Percentiles rank a stretch among this genome's conserved stretches.
Evolutionary conservation across 2,888 invertebrate species (phyloP).

Genomic region (Allolobophora icterica): DNA sequence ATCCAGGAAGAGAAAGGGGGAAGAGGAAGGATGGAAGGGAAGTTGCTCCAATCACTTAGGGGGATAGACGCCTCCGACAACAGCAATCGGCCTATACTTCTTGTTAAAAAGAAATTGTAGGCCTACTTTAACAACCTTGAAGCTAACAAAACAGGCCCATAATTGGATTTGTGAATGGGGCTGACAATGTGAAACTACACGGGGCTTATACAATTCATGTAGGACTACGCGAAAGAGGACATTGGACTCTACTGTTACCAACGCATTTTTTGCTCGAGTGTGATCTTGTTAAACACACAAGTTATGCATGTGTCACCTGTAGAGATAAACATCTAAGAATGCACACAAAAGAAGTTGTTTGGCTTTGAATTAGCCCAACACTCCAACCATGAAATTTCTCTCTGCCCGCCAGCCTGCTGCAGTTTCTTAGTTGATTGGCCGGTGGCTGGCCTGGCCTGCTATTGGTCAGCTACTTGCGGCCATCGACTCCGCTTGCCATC

Average conservation of each 20-base stretch:
- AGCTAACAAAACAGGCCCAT: too few relatives aligned
- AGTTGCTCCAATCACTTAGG: too few relatives aligned
- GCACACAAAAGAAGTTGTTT: background rate
- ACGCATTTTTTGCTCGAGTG: background rate
- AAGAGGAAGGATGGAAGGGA: too few relatives aligned
- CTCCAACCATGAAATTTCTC: background rate
- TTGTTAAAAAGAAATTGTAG: too few relatives aligned
- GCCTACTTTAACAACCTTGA: too few relatives aligned
- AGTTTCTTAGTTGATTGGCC: slow-evolving; percentile 8
- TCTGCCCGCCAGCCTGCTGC: background rate
- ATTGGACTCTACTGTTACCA: background rate
- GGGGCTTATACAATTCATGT: too few relatives aligned
- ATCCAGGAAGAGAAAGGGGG: too few relatives aligned
- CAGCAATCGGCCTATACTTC: too few relatives aligned
- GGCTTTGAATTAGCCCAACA: background rate
- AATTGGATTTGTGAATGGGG: too few relatives aligned
- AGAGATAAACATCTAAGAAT: background rate
- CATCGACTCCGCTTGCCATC: background rate
- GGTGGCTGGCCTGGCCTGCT: background rate
- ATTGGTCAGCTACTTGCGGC: background rate
- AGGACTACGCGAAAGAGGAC: background rate
- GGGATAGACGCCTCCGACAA: too few relatives aligned
- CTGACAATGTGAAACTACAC: background rate
- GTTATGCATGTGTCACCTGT: background rate
- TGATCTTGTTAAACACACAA: background rate